A percentile compares a stretch with the other conserved stretches of the same genome.
Conservation (phyloP, 2,797 vertebrate genomes). For the Loris lydekkerianus region DNA sequence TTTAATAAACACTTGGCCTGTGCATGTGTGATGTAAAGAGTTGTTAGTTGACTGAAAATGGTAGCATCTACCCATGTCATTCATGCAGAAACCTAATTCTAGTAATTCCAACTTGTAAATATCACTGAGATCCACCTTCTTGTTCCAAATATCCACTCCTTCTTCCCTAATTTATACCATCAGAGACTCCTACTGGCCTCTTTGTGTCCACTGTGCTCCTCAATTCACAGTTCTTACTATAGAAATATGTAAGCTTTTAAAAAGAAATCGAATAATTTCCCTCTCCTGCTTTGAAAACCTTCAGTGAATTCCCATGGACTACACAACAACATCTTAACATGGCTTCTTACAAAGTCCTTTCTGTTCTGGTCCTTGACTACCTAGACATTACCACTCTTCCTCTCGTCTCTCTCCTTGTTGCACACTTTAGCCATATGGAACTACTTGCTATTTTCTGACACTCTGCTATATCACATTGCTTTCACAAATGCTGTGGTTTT, state of each 20-base stretch:
- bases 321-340: background rate
- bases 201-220: background rate
- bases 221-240: background rate
- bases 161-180: background rate
- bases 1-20: background rate
- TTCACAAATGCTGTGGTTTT: background rate
- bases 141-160: background rate
- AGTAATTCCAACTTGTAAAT: background rate
- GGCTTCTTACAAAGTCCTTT: background rate
- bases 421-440: background rate
- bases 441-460: constrained; percentile 3
- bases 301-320: background rate
- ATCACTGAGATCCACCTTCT: background rate
- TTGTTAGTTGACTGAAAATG: background rate
- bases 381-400: background rate
- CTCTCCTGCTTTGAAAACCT: background rate
- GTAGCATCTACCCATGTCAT: background rate
- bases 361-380: background rate
- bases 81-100: background rate
- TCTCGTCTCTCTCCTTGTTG: background rate
- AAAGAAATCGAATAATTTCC: constrained; percentile 16
- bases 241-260: background rate
- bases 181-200: background rate
- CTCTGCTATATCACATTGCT: background rate
- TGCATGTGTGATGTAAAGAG: background rate